Percentiles rank a stretch among this genome's conserved stretches.
phyloP scores from a whole-genome alignment of 1,140 invertebrate species.

The Tetraneura akinire region DNA sequence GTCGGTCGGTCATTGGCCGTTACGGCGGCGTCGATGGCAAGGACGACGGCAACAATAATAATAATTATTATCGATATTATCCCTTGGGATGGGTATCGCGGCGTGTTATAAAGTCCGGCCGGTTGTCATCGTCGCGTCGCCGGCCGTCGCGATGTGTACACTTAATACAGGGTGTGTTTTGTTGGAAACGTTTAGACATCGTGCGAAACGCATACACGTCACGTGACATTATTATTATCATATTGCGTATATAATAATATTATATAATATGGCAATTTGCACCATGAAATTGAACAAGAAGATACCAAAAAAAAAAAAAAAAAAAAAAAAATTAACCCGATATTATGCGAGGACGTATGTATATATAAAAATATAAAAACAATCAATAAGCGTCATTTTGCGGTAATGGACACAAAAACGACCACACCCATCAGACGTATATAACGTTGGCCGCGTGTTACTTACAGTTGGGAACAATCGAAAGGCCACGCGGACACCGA shows the following conservation, averaged over 20 bases:
- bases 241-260: too few relatives aligned
- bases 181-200: too few relatives aligned
- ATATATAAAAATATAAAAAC: constrained; percentile 34
- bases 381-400: constrained; percentile 49
- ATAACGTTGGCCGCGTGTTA: constrained; percentile 37
- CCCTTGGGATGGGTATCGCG: neutral
- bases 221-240: neutral
- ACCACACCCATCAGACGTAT: constrained; percentile 46
- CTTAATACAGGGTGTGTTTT: constrained; percentile 22
- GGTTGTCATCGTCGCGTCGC: neutral
- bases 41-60: constrained; percentile 1
- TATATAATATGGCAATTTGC: neutral
- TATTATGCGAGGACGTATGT: neutral
- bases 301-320: too few relatives aligned
- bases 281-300: constrained; percentile 18
- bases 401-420: constrained; percentile 50
- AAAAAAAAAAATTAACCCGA: constrained; percentile 5
- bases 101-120: neutral
- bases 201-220: neutral
- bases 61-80: constrained; percentile 12
- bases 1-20: neutral
- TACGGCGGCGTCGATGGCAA: neutral
- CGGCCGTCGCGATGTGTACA: too few relatives aligned
- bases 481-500: constrained; percentile 6
- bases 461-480: constrained; percentile 39